These are phyloP conservation scores for Isaurus tuberculatus DNA, from an alignment of 92 coral and sea anemone genomes.

Conservation along the genomic window DNA sequence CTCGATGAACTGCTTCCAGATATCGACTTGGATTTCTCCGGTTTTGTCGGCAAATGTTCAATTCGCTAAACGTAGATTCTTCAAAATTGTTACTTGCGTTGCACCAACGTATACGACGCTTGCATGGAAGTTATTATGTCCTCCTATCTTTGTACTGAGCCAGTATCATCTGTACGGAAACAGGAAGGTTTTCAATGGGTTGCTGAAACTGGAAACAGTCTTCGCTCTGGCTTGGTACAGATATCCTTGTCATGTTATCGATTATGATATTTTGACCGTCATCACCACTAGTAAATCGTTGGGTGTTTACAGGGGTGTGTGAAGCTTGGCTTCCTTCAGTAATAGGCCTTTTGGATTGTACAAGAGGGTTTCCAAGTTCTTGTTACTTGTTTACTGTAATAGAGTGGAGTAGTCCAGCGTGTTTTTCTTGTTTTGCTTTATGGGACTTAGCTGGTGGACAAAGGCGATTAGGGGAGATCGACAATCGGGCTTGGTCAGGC, in stretches of 20 bases:
- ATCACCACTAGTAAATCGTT: slow-evolving; percentile 46
- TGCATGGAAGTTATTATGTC: slow-evolving; percentile 10
- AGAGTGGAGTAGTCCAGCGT: too few relatives aligned
- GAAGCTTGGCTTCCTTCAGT: too few relatives aligned
- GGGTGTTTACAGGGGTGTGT: slow-evolving; percentile 52
- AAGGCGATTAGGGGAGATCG: slow-evolving; percentile 18
- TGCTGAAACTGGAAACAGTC: slow-evolving; percentile 53
- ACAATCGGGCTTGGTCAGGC: too few relatives aligned
- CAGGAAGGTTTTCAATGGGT: slow-evolving; percentile 25
- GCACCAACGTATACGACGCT: slow-evolving; percentile 31
- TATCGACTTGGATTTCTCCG: slow-evolving; percentile 48
- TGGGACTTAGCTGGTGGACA: slow-evolving; percentile 47
- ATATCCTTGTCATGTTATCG: slow-evolving; percentile 59
- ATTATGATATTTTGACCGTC: slow-evolving; percentile 60
- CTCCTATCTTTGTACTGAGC: slow-evolving; percentile 28
- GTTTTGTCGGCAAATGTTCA: slow-evolving; percentile 34
- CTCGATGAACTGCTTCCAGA: slow-evolving; percentile 54
- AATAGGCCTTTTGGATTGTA: slow-evolving; percentile 37
- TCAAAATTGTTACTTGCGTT: not conserved
- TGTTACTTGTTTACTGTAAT: slow-evolving; percentile 23
- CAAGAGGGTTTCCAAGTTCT: slow-evolving; percentile 29
- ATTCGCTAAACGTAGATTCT: slow-evolving; percentile 40
- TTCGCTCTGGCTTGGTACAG: slow-evolving; percentile 52
- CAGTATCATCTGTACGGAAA: slow-evolving; percentile 7
- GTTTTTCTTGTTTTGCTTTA: too few relatives aligned